These are phyloP conservation scores for Raphicerus campestris DNA, from an alignment of 2,113 vertebrate genomes.

Conservation along the genomic window DNA sequence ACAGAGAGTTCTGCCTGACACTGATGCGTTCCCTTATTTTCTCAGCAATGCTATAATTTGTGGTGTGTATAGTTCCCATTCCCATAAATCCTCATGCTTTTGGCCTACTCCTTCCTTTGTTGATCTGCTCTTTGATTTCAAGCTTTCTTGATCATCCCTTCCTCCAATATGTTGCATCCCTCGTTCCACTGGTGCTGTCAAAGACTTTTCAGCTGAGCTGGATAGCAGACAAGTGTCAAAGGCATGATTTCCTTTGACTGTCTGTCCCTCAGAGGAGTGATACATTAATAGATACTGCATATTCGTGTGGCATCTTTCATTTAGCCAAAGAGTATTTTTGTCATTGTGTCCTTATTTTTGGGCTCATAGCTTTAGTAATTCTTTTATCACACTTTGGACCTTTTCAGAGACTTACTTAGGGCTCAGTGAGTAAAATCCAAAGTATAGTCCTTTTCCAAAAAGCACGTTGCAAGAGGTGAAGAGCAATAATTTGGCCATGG, in stretches of 20 bases:
- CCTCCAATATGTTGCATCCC: background rate
- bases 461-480: background rate
- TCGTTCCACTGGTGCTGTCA: background rate
- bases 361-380: background rate
- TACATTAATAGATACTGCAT: background rate
- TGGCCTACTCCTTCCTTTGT: background rate
- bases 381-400: background rate
- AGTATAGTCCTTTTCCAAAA: conserved; percentile 13
- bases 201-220: background rate
- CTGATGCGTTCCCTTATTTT: background rate
- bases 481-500: background rate
- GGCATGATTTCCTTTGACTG: background rate
- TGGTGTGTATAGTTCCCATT: background rate
- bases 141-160: background rate
- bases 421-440: background rate
- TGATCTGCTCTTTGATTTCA: background rate
- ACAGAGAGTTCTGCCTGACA: background rate
- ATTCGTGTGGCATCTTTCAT: background rate
- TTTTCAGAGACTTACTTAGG: background rate
- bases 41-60: background rate
- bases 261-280: background rate
- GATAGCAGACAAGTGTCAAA: background rate
- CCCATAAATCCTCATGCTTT: background rate
- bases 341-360: background rate
- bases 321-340: background rate